Evolutionary conservation across 2,888 invertebrate genomes (phyloP).

Genomic region (Agrilus cyanescens): DNA sequence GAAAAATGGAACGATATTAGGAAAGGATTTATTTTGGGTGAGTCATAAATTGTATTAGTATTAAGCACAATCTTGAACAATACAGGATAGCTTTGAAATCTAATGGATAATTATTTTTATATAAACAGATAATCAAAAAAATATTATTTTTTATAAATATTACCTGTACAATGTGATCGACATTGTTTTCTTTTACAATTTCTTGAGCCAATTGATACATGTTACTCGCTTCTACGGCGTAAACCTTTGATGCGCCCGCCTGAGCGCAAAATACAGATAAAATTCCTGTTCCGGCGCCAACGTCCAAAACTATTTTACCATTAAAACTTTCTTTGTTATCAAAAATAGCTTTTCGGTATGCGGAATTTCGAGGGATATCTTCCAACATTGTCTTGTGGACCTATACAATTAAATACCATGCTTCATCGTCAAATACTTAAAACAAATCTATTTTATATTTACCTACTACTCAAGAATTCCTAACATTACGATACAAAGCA

Average conservation of each 20-base stretch:
- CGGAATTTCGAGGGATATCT: constrained; percentile 62
- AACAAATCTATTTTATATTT: too few relatives aligned
- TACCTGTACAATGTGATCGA: constrained; percentile 54
- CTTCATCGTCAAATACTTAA: neutral
- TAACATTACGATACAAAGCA: too few relatives aligned
- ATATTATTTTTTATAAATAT: constrained; percentile 6
- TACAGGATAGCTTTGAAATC: neutral
- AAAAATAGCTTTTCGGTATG: constrained; percentile 71
- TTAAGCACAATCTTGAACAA: too few relatives aligned
- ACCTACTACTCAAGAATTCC: too few relatives aligned
- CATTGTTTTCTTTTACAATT: constrained; percentile 58
- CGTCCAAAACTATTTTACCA: constrained; percentile 73
- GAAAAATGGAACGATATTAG: too few relatives aligned
- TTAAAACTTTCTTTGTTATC: constrained; percentile 52
- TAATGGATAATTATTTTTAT: neutral
- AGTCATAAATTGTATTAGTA: too few relatives aligned
- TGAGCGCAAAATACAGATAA: constrained; percentile 80
- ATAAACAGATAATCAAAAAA: constrained; percentile 1
- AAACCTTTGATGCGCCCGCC: constrained; percentile 82
- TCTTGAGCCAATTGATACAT: constrained; percentile 52
- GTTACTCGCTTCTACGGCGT: constrained; percentile 72
- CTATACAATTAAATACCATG: constrained; percentile 35
- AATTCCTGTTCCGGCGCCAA: constrained; percentile 81
- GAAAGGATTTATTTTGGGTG: too few relatives aligned
- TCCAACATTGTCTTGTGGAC: constrained; percentile 70